Percentiles rank a stretch among this genome's conserved stretches.
Conservation (phyloP, 2,888 invertebrate genomes). For the Ophion obscuratus region DNA sequence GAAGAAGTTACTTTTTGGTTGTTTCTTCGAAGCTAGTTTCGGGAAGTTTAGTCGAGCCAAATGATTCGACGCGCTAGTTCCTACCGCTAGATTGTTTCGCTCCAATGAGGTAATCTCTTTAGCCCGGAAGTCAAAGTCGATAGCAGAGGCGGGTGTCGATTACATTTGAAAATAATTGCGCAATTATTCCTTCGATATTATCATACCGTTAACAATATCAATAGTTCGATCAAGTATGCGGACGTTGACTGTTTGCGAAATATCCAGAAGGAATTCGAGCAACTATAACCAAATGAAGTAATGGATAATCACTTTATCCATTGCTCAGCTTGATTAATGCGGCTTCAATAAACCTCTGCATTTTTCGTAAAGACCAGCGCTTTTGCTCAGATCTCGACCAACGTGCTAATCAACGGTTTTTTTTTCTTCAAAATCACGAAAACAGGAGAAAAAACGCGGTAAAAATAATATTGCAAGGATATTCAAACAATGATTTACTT, state of each 20-base stretch:
- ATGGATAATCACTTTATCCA: background rate
- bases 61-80: constrained; percentile 34
- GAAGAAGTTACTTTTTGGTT: constrained; percentile 10
- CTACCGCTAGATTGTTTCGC: constrained; percentile 31
- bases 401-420: no score
- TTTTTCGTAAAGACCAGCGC: background rate
- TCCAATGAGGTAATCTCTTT: constrained; percentile 8
- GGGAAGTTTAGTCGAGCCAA: constrained; percentile 18
- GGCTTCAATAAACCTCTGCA: background rate
- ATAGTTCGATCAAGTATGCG: background rate
- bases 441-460: background rate
- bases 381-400: background rate
- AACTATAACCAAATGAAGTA: background rate
- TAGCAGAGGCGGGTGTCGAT: constrained; percentile 4
- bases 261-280: background rate
- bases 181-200: background rate
- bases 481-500: background rate
- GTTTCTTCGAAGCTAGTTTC: constrained; percentile 14
- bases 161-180: background rate
- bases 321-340: background rate
- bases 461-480: background rate
- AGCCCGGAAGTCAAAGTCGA: constrained; percentile 16
- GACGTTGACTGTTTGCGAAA: background rate
- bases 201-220: background rate
- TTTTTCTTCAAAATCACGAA: constrained; percentile 5